phyloP scores from a whole-genome alignment of 35 echinoderm and acorn worm genomes.

The Holothuria glaberrima region DNA sequence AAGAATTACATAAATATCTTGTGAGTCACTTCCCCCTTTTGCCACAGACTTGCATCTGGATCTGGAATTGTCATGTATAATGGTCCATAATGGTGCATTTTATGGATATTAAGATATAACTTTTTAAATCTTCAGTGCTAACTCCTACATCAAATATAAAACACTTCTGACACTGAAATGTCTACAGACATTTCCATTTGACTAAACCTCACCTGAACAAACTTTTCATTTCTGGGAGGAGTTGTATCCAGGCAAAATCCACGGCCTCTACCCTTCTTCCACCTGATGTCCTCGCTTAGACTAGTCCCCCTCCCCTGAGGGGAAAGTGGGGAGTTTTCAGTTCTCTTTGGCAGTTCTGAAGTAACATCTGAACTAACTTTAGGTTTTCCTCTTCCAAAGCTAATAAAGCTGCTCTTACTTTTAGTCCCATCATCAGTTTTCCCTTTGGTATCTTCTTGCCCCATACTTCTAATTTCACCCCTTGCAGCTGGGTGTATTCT shows the following conservation, averaged over 20 bases:
- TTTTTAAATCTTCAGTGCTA: too few species aligned
- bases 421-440: neutral
- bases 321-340: too few species aligned
- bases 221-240: constrained; percentile 6
- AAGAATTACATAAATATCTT: too few species aligned
- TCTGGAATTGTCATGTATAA: too few species aligned
- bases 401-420: neutral
- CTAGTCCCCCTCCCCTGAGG: neutral
- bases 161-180: too few species aligned
- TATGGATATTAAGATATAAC: too few species aligned
- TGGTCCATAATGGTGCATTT: too few species aligned
- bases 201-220: neutral
- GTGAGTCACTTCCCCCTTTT: too few species aligned
- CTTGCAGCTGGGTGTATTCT: too few species aligned
- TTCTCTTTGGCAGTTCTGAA: neutral
- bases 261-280: constrained; percentile 21
- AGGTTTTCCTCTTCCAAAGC: neutral
- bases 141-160: too few species aligned
- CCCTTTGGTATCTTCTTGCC: neutral
- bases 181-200: too few species aligned
- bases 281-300: neutral
- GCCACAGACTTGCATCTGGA: too few species aligned
- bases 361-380: neutral
- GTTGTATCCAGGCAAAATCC: neutral
- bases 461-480: neutral